A percentile compares a stretch with the other conserved stretches of the same genome.
These are phyloP conservation scores for Vannuccia rotundouncinata DNA, from an alignment of 2,888 invertebrate genomes.

Conservation along the genomic window DNA sequence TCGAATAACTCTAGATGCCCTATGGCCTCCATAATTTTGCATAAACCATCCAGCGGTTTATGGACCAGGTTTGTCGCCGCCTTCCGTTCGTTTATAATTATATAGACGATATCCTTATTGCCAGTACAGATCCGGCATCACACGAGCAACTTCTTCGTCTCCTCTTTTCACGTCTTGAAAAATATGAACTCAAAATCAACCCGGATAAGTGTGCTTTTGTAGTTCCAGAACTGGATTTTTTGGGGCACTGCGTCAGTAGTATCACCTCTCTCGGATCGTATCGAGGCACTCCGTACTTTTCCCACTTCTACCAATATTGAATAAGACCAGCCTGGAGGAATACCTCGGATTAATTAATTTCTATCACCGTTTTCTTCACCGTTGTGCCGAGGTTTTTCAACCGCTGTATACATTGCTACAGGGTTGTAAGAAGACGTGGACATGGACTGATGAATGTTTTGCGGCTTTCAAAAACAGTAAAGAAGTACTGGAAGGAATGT, in stretches of 20 bases:
- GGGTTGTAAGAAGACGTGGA: background rate
- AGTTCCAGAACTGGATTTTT: background rate
- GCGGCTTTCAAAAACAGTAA: conserved; percentile 22
- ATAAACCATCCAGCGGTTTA: conserved; percentile 32
- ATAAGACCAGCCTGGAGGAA: background rate
- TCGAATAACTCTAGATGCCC: conserved; percentile 34
- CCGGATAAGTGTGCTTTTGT: conserved; percentile 1
- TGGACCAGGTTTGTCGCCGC: background rate
- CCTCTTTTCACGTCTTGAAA: background rate
- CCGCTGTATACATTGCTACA: background rate
- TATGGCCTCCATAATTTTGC: conserved; percentile 30
- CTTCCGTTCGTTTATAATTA: background rate
- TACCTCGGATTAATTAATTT: conserved; percentile 41
- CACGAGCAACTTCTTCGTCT: background rate
- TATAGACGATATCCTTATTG: conserved; percentile 3
- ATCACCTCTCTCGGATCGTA: background rate
- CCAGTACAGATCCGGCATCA: background rate
- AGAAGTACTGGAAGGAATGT: background rate
- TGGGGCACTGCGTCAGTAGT: conserved; percentile 9
- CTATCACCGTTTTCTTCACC: conserved; percentile 42
- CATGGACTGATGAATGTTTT: conserved; percentile 18
- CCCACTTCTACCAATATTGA: background rate
- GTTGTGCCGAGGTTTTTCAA: conserved; percentile 28
- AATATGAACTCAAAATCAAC: background rate
- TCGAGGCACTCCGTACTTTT: background rate